Base-by-base conservation (phyloP, 2,888 invertebrate genomes). In the Lasioglossum marginatum region DNA sequence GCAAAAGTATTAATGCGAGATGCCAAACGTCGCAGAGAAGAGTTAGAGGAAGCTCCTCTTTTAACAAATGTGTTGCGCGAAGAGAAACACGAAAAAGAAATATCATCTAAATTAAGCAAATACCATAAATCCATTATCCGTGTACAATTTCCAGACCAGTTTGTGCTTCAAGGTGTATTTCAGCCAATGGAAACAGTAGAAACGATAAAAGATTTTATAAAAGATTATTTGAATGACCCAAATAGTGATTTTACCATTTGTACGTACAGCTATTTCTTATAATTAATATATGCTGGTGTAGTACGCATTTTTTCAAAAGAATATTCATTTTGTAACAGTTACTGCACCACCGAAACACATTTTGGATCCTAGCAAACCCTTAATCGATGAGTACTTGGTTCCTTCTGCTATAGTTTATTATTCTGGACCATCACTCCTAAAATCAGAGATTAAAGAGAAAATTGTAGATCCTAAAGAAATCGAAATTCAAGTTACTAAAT, bases 111-210 rank as follows among this genome's bases (percentile, higher is more conserved):
- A 92, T 95, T 97, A 48, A 96, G 96, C 79, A 96, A 96, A 89
- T 98, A 98, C 95, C 97, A 97, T 91, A 96, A 97, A 93, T 97
- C 97, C 74, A 97, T 98, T 16, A 97, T 99, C 72, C 96, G 99
- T 80, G 96, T 99, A 87, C 97, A 98, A 93, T 99, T 99, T 95
- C 98, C 98, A 4, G 97, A 98, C 95, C 96, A 97, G 78, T 96
- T 97, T 71, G 97, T 99, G 66, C 96, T 99, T 40, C 99, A 99
- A 95, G 99, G 97, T 19, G 96, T 97, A 66, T 99, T 99, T 93
- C 96, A 96, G 88, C 98, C 98, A 2, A 96, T 96, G 19, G 98
- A 99, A 94, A 97, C 97, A 6, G 96, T 99, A 52, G 95, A 96
- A 90, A 96, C 96, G 85, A 96, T 99, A 6, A 96, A 96, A 82